Conservation (phyloP, 2,797 vertebrate species). For the Parotocinclus haroldoi region DNA sequence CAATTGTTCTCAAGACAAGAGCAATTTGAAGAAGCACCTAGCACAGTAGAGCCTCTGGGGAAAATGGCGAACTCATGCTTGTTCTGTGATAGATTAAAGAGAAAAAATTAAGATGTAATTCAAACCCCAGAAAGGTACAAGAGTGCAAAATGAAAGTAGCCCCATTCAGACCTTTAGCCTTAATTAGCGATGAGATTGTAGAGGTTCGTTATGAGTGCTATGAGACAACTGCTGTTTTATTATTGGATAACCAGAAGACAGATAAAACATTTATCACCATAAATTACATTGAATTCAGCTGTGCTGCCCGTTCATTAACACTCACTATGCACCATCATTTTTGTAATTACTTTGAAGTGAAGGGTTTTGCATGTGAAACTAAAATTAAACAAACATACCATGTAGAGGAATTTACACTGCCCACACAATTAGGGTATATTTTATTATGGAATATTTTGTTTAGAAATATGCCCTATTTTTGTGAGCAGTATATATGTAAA, state of each 20-base stretch:
- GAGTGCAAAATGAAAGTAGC: conserved; percentile 5
- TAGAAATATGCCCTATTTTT: too few species aligned
- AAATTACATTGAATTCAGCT: conserved; percentile 20
- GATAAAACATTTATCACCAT: not conserved
- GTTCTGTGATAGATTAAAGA: conserved; percentile 60
- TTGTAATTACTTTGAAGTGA: conserved; percentile 52
- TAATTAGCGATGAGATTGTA: conserved; percentile 7
- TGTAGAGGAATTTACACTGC: too few species aligned
- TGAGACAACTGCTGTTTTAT: not conserved
- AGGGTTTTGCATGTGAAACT: conserved; percentile 22
- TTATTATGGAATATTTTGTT: too few species aligned
- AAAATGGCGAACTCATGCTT: conserved; percentile 62
- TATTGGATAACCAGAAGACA: not conserved
- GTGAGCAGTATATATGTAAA: too few species aligned
- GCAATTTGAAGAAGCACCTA: conserved; percentile 43
- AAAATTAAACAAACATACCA: not conserved
- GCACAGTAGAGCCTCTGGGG: conserved; percentile 48
- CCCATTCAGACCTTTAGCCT: conserved; percentile 19
- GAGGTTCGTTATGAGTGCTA: not conserved
- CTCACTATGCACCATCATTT: conserved; percentile 40
- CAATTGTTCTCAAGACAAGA: conserved; percentile 35
- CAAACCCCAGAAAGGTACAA: conserved; percentile 22
- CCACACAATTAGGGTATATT: too few species aligned
- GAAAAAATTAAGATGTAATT: conserved; percentile 49
- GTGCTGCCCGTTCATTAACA: too few species aligned